phyloP scores from a whole-genome alignment of 2,113 vertebrate genomes.

The Sceloporus undulatus region DNA sequence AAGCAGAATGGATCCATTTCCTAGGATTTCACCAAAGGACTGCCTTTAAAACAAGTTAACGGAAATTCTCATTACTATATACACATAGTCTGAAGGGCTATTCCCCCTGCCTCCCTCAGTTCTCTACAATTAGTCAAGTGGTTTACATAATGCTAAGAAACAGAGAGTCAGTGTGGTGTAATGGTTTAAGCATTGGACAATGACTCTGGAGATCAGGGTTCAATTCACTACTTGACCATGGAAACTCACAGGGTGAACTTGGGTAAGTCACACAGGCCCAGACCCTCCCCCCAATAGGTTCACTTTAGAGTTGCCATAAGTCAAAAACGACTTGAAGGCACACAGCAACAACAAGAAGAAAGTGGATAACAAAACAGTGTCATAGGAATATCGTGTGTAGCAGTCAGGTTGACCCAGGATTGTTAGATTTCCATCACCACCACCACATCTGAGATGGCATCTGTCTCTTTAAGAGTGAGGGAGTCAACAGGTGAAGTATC shows the following conservation, averaged over 20 bases:
- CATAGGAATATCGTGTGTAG: neutral
- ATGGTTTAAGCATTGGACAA: no score
- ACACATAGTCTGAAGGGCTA: neutral
- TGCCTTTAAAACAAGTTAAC: constrained; percentile 54
- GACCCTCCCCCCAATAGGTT: no score
- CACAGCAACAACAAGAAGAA: no score
- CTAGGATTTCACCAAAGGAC: constrained; percentile 18
- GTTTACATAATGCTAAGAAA: neutral
- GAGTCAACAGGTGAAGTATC: neutral
- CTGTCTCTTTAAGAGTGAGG: neutral
- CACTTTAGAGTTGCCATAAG: no score
- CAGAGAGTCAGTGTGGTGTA: no score
- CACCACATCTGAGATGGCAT: neutral
- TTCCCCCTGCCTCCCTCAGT: neutral
- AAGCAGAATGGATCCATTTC: constrained; percentile 43
- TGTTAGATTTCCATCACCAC: neutral
- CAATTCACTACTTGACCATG: no score
- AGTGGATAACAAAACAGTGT: neutral
- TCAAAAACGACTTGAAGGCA: no score
- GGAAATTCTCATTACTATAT: neutral
- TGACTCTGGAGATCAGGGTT: no score
- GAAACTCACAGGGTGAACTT: no score
- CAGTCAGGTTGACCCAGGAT: neutral
- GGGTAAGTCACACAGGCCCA: no score
- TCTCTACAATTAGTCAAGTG: neutral